Conservation (phyloP, 2,888 invertebrate species). For the Ichneumoninae sp. region DNA sequence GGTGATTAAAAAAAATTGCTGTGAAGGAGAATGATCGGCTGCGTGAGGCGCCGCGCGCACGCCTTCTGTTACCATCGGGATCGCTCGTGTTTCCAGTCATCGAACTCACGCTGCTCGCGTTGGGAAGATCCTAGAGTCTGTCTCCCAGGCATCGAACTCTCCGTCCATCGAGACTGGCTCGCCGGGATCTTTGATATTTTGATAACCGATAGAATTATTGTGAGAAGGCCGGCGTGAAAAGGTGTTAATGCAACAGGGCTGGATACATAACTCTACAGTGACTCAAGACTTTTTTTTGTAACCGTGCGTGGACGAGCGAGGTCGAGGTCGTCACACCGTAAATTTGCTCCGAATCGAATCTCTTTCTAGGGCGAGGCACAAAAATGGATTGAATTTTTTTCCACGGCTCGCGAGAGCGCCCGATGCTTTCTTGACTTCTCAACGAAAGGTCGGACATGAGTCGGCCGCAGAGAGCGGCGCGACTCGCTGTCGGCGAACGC, state of each 20-base stretch:
- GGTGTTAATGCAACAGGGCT: background rate
- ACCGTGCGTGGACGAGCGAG: background rate
- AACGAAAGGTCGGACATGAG: background rate
- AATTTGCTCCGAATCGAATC: constrained; percentile 27
- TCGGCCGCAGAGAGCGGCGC: constrained; percentile 1
- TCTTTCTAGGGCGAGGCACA: background rate
- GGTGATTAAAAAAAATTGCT: constrained; percentile 57
- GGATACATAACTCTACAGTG: constrained; percentile 11
- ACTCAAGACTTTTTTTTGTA: constrained; percentile 24
- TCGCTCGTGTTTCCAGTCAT: constrained; percentile 46
- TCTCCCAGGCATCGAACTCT: constrained; percentile 58
- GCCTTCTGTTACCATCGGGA: constrained; percentile 14
- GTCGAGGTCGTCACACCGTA: constrained; percentile 43
- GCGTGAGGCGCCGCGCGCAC: constrained; percentile 17
- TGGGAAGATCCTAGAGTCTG: background rate
- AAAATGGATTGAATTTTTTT: background rate
- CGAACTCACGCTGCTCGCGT: constrained; percentile 45
- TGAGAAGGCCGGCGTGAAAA: background rate
- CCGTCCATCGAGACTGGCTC: constrained; percentile 9
- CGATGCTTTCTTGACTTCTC: background rate
- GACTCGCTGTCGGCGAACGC: background rate
- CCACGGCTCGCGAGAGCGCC: background rate
- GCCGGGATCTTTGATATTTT: background rate
- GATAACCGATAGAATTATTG: constrained; percentile 1
- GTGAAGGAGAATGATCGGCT: constrained; percentile 28